Base-by-base conservation (phyloP, 2,113 vertebrate species). In the Pantherophis guttatus region DNA sequence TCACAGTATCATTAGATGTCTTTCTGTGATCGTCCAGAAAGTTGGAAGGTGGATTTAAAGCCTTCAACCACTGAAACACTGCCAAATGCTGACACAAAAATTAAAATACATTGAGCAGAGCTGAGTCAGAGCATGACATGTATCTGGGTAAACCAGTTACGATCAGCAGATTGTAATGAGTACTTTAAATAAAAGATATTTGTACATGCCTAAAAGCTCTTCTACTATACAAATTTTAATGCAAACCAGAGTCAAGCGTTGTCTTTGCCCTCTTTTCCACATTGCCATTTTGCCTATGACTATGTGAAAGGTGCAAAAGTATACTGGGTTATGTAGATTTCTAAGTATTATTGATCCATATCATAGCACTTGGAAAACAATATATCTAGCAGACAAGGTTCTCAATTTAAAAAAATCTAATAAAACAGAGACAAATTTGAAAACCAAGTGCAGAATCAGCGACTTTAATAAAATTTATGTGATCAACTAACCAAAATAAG, bases 401-500 rank as follows among this genome's bases (percentile, higher is more conserved):
- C 1, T n/a, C 2, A 48, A 12, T 48, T 53, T 0, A 10, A 58
- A 24, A 89, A 23, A 21, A 81, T 15, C 17, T 3, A 92, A 15
- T 89, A 44, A 81, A 81, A 81, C 7, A 21, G 70, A 39, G n/a
- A 39, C 23, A 65, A 87, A 70, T 62, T 53, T 48, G 4, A 6
- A 70, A 87, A 39, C 29, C 81, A 90, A 62, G 26, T 93, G 55
- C 12, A 39, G 13, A 57, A 54, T 17, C 65, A 88, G 29, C 26
- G 55, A 44, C 52, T 86, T 86, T 13, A 17, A 3, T 57, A 19
- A 55, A 92, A 81, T 12, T 8, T 52, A 15, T 52, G 39, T 44
- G 13, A 88, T 59, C 15, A 39, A 21, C 17, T 81, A 88, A 70
- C 87, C 75, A 92, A 88, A 86, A 94, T 92, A 91, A 95, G 65